These are phyloP conservation scores for Xestia xanthographa DNA, from an alignment of 2,888 invertebrate species.

Conservation along the genomic window DNA sequence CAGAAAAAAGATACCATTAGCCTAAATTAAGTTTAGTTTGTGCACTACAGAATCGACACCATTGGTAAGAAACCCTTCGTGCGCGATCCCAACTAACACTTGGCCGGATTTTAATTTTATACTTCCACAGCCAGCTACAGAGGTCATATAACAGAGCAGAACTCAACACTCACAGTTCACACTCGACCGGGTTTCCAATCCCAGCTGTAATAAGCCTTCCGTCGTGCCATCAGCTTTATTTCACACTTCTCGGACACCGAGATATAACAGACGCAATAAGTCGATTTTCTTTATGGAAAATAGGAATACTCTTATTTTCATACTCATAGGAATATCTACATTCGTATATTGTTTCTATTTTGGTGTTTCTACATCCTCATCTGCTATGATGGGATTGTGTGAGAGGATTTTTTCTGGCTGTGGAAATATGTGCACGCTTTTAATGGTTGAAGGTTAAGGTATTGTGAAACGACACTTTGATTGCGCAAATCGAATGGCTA, in stretches of 20 bases:
- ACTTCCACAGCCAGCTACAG: not conserved
- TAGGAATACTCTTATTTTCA: conserved; percentile 5
- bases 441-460: not conserved
- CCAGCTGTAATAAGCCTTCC: conserved; percentile 47
- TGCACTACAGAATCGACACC: too few species aligned
- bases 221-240: conserved; percentile 36
- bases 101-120: not conserved
- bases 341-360: not conserved
- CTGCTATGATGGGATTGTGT: too few species aligned
- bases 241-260: conserved; percentile 50
- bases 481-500: not conserved
- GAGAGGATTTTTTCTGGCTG: not conserved
- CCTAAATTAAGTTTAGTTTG: too few species aligned
- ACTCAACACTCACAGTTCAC: conserved; percentile 27
- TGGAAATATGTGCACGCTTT: not conserved
- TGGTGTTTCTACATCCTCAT: not conserved
- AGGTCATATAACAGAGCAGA: conserved; percentile 22
- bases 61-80: too few species aligned
- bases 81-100: too few species aligned
- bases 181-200: conserved; percentile 54
- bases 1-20: too few species aligned
- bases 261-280: too few species aligned
- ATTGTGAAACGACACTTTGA: not conserved
- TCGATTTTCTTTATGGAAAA: conserved; percentile 46
- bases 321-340: not conserved